Conservation (phyloP, 2,888 invertebrate species). For the Stictocephala bisonia region DNA sequence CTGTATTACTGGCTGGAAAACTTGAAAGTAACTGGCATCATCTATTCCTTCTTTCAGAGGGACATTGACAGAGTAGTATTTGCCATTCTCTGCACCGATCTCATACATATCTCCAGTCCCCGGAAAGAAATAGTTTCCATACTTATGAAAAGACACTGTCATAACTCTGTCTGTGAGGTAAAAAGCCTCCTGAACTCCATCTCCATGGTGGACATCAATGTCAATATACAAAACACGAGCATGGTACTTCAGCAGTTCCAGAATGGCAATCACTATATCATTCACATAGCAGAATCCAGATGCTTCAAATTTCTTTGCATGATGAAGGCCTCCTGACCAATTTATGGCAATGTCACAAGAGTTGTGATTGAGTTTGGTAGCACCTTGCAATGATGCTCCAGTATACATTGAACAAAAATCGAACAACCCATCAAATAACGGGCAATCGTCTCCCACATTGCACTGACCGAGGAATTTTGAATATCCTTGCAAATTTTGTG, state of each 20-base stretch:
- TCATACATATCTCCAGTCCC: constrained; percentile 99
- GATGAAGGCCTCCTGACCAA: constrained; percentile 99
- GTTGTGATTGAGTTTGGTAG: constrained; percentile 94
- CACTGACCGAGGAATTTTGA: constrained; percentile 94
- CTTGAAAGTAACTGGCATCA: constrained; percentile 90
- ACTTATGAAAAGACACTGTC: constrained; percentile 99
- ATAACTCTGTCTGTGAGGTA: constrained; percentile 97
- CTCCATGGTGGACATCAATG: constrained; percentile 98
- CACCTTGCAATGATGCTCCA: constrained; percentile 97
- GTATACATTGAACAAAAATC: constrained; percentile 99
- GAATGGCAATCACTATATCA: constrained; percentile 97
- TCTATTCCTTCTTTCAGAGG: constrained; percentile 98
- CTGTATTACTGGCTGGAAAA: constrained; percentile 94
- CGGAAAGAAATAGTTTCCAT: constrained; percentile 97
- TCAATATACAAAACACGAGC: constrained; percentile 97
- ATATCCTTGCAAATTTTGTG: constrained; percentile 91
- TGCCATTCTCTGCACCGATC: constrained; percentile 94
- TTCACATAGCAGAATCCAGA: constrained; percentile 99
- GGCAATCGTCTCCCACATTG: constrained; percentile 98
- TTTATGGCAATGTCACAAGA: constrained; percentile 98
- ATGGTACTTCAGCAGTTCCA: constrained; percentile 94
- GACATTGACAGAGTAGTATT: constrained; percentile 98
- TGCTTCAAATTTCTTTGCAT: constrained; percentile 99
- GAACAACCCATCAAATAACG: constrained; percentile 95
- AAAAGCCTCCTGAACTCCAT: constrained; percentile 98